Percentiles rank a stretch among this genome's conserved stretches.
These are phyloP conservation scores for Catharus minimus DNA, from an alignment of 2,113 vertebrate genomes.

Conservation along the genomic window DNA sequence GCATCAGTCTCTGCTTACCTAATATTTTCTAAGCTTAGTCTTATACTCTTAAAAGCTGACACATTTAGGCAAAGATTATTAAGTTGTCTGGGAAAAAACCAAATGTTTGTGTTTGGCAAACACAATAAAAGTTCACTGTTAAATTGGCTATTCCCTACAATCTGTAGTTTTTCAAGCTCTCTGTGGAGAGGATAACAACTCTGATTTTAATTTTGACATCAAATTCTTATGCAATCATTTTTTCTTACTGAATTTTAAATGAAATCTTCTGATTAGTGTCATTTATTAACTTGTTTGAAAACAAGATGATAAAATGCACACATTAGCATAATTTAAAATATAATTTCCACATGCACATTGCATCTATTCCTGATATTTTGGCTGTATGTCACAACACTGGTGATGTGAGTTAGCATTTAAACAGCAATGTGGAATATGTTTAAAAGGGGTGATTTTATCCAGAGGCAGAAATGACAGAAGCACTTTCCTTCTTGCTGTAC, in stretches of 20 bases:
- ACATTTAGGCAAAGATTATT: not conserved
- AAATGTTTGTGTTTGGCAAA: not conserved
- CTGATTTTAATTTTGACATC: not conserved
- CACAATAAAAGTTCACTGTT: not conserved
- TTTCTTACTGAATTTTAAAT: not conserved
- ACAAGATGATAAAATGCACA: not conserved
- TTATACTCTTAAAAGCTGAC: not conserved
- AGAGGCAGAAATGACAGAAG: not conserved
- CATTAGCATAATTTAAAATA: not conserved
- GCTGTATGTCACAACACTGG: not conserved
- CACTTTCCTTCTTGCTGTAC: not conserved
- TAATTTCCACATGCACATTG: not conserved
- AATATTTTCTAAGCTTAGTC: not conserved
- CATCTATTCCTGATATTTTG: not conserved
- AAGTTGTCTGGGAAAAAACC: not conserved
- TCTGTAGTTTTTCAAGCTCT: not conserved
- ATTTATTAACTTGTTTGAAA: not conserved
- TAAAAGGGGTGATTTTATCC: not conserved
- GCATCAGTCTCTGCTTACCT: not conserved
- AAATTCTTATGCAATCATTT: not conserved
- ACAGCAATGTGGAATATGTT: not conserved
- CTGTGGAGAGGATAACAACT: not conserved
- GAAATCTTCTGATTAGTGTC: not conserved
- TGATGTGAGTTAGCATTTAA: not conserved
- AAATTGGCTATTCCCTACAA: not conserved